Evolutionary conservation across 2,113 vertebrate species (phyloP).

Genomic region (Chionodraco myersi): DNA sequence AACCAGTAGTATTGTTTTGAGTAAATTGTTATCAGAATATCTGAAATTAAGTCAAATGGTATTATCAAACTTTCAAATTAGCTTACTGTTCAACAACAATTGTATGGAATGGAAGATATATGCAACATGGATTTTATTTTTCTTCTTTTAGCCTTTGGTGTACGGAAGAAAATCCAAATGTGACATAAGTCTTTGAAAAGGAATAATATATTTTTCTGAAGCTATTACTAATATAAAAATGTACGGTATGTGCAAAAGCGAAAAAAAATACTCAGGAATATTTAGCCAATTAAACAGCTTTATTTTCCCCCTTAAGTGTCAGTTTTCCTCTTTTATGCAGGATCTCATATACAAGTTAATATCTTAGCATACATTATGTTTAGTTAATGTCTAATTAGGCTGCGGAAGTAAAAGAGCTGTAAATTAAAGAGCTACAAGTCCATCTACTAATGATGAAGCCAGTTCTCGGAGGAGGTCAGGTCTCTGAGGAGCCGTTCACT

Average conservation of each 20-base stretch:
- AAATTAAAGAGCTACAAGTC: conserved; percentile 40
- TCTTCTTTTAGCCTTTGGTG: background rate
- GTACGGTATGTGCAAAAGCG: background rate
- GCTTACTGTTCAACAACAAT: no score
- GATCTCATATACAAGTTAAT: conserved; percentile 14
- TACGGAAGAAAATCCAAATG: background rate
- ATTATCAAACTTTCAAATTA: no score
- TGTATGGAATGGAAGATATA: no score
- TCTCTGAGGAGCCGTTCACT: conserved; percentile 18
- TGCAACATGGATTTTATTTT: background rate
- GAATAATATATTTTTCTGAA: background rate
- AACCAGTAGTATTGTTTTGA: no score
- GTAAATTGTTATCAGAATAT: no score
- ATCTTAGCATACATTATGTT: conserved; percentile 40
- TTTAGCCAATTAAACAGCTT: background rate
- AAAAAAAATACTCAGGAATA: background rate
- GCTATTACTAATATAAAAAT: background rate
- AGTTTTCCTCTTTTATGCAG: background rate
- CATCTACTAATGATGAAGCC: conserved; percentile 15
- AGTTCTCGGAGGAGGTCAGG: conserved; percentile 15
- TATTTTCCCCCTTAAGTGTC: background rate
- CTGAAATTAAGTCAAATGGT: no score
- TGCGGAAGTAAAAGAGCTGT: conserved; percentile 27
- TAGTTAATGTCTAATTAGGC: conserved; percentile 31
- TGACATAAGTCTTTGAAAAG: background rate